Evolutionary conservation across 1,140 invertebrate genomes (phyloP).

Genomic region (Danaus plexippus): DNA sequence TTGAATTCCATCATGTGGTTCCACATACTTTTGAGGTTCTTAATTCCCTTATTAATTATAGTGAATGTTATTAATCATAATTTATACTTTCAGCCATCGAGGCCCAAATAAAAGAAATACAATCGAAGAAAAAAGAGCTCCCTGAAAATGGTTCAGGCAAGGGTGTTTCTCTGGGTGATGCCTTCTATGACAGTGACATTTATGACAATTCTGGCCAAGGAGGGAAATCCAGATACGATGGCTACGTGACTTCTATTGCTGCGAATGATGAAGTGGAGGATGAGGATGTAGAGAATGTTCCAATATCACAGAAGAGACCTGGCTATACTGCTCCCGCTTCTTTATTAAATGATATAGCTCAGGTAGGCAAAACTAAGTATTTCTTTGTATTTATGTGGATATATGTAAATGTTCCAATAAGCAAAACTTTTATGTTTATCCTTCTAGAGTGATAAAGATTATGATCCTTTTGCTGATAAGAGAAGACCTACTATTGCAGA

Average conservation of each 20-base stretch:
- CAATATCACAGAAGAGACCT: conserved; percentile 78
- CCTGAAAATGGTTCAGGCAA: conserved; percentile 74
- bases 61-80: no score
- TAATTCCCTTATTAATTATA: no score
- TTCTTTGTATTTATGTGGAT: neutral
- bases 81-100: conserved; percentile 85
- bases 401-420: neutral
- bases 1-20: no score
- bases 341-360: conserved; percentile 90
- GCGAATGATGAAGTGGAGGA: conserved; percentile 94
- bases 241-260: conserved; percentile 96
- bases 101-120: conserved; percentile 91
- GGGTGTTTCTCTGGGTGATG: conserved; percentile 90
- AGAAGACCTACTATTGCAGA: conserved; percentile 92
- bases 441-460: conserved; percentile 88
- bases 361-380: conserved; percentile 71
- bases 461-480: conserved; percentile 97
- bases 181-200: conserved; percentile 93
- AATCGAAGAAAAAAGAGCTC: conserved; percentile 88
- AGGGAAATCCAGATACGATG: conserved; percentile 88
- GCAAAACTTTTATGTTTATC: conserved; percentile 2
- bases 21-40: no score
- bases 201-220: conserved; percentile 81
- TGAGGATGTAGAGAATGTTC: conserved; percentile 89
- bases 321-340: conserved; percentile 90